A percentile compares a stretch with the other conserved stretches of the same genome.
phyloP scores from a whole-genome alignment of 2,888 invertebrate genomes.

The Halictus ligatus region DNA sequence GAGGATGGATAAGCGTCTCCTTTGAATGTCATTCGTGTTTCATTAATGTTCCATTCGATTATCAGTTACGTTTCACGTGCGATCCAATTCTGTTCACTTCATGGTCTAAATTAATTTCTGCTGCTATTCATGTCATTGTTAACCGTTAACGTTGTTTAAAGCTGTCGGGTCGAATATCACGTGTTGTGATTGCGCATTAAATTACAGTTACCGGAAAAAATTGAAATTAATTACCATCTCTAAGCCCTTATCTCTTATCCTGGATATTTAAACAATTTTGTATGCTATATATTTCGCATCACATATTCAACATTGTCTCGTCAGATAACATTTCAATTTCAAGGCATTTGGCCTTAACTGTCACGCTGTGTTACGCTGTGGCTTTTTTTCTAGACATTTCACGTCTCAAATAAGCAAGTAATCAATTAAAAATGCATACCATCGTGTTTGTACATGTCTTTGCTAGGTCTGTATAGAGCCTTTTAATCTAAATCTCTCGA shows the following conservation, averaged over 20 bases:
- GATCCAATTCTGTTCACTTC: conserved; percentile 10
- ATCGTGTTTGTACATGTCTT: too few relatives aligned
- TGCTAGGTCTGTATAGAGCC: too few relatives aligned
- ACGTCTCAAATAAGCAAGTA: too few relatives aligned
- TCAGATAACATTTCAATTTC: too few relatives aligned
- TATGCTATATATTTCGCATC: too few relatives aligned
- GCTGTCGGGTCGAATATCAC: background rate
- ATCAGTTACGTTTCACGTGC: conserved; percentile 8
- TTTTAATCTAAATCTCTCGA: too few relatives aligned
- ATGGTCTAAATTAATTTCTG: background rate
- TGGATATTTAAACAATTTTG: too few relatives aligned
- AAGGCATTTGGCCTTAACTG: too few relatives aligned
- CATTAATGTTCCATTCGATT: conserved; percentile 16
- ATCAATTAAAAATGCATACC: too few relatives aligned
- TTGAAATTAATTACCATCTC: background rate
- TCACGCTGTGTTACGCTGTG: too few relatives aligned
- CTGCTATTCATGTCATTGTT: background rate
- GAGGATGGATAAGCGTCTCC: background rate
- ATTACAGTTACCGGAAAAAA: background rate
- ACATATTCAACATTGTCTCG: too few relatives aligned
- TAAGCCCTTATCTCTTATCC: background rate
- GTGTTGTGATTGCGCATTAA: background rate
- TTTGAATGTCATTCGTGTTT: background rate
- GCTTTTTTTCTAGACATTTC: too few relatives aligned
- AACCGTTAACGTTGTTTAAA: background rate